Percentiles rank a stretch among this genome's conserved stretches.
Evolutionary conservation across 2,113 vertebrate genomes (phyloP).

Genomic region (Leucopsar rothschildi): DNA sequence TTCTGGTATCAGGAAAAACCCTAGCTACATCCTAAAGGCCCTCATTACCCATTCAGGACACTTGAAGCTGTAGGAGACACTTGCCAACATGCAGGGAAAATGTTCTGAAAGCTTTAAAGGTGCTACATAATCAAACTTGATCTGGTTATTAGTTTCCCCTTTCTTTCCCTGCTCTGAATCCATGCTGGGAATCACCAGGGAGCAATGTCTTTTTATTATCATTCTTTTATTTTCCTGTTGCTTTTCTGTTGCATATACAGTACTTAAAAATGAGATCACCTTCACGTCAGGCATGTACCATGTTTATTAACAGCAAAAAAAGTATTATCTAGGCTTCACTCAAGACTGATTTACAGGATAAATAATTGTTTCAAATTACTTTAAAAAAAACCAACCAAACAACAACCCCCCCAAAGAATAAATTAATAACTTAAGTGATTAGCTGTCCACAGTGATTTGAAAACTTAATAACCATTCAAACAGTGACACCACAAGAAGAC

Average conservation of each 20-base stretch:
- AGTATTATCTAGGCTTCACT: conserved; percentile 61
- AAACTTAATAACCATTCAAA: conserved; percentile 78
- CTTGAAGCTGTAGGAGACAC: neutral
- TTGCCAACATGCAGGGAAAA: neutral
- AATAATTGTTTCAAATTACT: conserved; percentile 74
- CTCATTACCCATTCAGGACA: neutral
- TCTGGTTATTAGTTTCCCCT: neutral
- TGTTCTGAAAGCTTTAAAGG: neutral
- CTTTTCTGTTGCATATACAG: conserved; percentile 27
- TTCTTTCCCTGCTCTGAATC: neutral
- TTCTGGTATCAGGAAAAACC: neutral
- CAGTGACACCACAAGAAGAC: conserved; percentile 67
- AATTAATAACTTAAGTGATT: conserved; percentile 99
- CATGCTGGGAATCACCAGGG: neutral
- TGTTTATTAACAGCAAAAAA: conserved; percentile 74
- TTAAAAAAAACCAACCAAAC: conserved; percentile 17
- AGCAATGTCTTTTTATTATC: neutral
- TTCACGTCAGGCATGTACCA: conserved; percentile 68
- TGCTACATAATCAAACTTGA: neutral
- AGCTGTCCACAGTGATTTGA: conserved; percentile 83
- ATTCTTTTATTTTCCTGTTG: conserved; percentile 64
- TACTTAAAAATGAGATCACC: conserved; percentile 64
- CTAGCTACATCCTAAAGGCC: neutral
- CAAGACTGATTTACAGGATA: conserved; percentile 70
- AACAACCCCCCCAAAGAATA: conserved; percentile 78